Conservation (phyloP, 2,888 invertebrate species). For the Epinotia ramella region DNA sequence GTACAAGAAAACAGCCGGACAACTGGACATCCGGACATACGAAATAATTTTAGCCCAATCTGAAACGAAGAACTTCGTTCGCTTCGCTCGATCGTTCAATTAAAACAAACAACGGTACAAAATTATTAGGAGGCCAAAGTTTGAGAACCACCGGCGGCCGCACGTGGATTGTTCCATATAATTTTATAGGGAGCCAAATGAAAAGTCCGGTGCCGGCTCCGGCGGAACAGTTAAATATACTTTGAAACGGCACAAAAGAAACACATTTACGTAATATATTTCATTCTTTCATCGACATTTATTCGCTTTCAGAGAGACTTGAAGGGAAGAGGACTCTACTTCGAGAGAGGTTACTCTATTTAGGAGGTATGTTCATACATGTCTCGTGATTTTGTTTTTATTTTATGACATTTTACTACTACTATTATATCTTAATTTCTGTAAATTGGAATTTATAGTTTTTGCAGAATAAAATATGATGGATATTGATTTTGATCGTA, state of each 20-base stretch:
- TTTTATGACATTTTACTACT: too few relatives aligned
- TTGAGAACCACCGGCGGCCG: slow-evolving; percentile 57
- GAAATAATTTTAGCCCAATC: too few relatives aligned
- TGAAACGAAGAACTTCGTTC: too few relatives aligned
- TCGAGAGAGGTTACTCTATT: slow-evolving; percentile 3
- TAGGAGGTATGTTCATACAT: background rate
- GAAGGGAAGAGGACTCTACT: slow-evolving; percentile 26
- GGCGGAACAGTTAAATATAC: slow-evolving; percentile 63
- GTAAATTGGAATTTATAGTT: too few relatives aligned
- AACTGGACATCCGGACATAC: too few relatives aligned
- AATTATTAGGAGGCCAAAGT: slow-evolving; percentile 47
- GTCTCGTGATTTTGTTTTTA: too few relatives aligned
- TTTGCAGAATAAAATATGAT: too few relatives aligned
- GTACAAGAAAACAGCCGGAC: too few relatives aligned
- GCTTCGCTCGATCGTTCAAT: too few relatives aligned
- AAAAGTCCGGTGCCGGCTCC: slow-evolving; percentile 58
- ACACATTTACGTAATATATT: slow-evolving; percentile 69
- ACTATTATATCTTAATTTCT: too few relatives aligned
- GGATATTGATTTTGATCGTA: too few relatives aligned
- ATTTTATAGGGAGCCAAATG: slow-evolving; percentile 70
- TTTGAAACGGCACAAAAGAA: slow-evolving; percentile 66
- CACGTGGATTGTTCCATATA: slow-evolving; percentile 74
- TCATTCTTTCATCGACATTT: slow-evolving; percentile 59
- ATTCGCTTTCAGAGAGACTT: slow-evolving; percentile 26
- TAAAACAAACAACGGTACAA: too few relatives aligned